Conservation (phyloP, 2,888 invertebrate species). For the Tethea ocularis region DNA sequence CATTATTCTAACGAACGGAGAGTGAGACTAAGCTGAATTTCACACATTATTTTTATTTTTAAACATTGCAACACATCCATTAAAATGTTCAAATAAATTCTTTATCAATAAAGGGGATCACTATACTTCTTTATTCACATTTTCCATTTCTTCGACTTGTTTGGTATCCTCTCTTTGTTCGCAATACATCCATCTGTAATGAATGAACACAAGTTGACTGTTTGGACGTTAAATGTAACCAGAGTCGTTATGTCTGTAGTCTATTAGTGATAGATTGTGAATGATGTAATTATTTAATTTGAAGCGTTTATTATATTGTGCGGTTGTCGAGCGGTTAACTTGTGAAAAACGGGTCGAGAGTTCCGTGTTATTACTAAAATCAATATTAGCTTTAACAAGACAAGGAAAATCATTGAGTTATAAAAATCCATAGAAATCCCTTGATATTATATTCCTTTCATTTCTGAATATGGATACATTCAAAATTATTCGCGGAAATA, state of each 20-base stretch:
- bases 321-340: background rate
- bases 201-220: constrained; percentile 13
- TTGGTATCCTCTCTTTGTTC: constrained; percentile 84
- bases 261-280: constrained; percentile 9
- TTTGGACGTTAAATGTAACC: constrained; percentile 8
- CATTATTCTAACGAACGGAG: constrained; percentile 10
- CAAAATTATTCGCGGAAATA: too few species aligned
- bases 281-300: constrained; percentile 7
- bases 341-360: background rate
- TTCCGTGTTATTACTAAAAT: background rate
- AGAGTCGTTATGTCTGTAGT: constrained; percentile 14
- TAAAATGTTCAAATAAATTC: constrained; percentile 43
- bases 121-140: constrained; percentile 51
- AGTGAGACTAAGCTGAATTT: constrained; percentile 12
- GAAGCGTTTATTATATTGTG: background rate
- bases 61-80: constrained; percentile 43
- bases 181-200: constrained; percentile 87
- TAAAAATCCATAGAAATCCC: background rate
- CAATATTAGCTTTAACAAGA: background rate
- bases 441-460: too few species aligned
- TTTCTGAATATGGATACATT: too few species aligned
- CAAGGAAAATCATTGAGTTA: background rate
- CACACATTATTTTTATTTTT: constrained; percentile 29
- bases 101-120: constrained; percentile 20
- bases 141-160: constrained; percentile 50